Conservation (phyloP, 2,888 invertebrate genomes). For the Lasioglossum malachurum region DNA sequence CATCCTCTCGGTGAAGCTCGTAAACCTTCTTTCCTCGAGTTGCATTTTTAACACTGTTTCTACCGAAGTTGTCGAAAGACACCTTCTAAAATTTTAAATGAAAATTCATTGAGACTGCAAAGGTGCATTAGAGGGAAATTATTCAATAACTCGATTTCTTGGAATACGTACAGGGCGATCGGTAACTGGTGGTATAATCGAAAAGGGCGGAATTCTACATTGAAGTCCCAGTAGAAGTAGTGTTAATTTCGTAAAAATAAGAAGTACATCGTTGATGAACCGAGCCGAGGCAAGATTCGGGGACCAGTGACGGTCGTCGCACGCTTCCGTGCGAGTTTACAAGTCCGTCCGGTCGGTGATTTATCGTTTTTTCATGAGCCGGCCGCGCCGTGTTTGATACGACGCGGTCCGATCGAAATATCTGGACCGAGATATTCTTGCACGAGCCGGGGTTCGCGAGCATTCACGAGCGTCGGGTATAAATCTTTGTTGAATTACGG, state of each 20-base stretch:
- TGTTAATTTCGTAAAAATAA: neutral
- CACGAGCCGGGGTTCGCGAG: conserved; percentile 16
- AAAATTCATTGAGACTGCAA: neutral
- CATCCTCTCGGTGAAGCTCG: neutral
- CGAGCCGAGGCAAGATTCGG: conserved; percentile 40
- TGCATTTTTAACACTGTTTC: neutral
- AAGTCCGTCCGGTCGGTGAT: conserved; percentile 39
- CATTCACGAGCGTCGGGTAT: conserved; percentile 55
- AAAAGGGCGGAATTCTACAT: too few relatives aligned
- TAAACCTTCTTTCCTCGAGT: neutral
- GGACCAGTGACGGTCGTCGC: conserved; percentile 21
- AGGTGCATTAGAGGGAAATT: neutral
- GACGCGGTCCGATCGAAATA: conserved; percentile 52
- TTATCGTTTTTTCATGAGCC: conserved; percentile 61
- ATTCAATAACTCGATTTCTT: neutral
- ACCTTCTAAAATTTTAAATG: neutral
- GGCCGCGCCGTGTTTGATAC: conserved; percentile 44
- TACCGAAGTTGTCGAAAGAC: neutral
- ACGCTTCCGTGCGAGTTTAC: conserved; percentile 41
- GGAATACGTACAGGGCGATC: neutral
- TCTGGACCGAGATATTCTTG: conserved; percentile 56
- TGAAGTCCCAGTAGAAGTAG: too few relatives aligned
- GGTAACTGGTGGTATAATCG: too few relatives aligned
- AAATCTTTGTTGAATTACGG: conserved; percentile 67
- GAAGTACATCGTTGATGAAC: neutral